Base-by-base conservation (phyloP, 2,888 invertebrate species). In the Acheta domesticus region DNA sequence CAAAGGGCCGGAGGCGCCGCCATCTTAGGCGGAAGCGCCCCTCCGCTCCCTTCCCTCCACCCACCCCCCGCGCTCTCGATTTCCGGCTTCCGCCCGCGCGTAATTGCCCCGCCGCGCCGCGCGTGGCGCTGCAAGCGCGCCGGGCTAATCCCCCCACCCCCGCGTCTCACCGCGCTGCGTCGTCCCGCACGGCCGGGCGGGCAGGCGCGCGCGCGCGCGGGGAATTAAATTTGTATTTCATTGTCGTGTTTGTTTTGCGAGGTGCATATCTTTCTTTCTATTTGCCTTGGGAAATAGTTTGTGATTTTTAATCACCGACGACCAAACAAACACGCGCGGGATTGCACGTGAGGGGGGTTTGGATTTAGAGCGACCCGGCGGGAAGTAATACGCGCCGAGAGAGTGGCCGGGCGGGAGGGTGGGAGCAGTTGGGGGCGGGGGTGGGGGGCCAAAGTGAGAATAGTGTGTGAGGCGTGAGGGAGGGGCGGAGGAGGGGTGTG, bases 211-310 rank as follows among this genome's bases (percentile, higher is more conserved):
- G 62, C 12, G 62, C 62, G 62, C 62, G 62, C n/a, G 62, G 12
- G 62, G 62, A 62, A 62, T 62, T 62, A 62, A 62, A 62, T 62
- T 62, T 62, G 62, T 62, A 62, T 62, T 62, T 62, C 62, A 62
- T 62, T 62, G 62, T 62, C n/a, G 62, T 62, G 62, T 62, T 62
- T 62, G n/a, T 62, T 62, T 62, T 62, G 14, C 62, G n/a, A n/a
- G 14, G 62, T 62, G 62, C 62, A 62, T n/a, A 62, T 62, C 14
- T 62, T 62, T 62, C n/a, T 62, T n/a, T 62, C 16, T 62, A 62
- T 62, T 62, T 62, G 62, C 62, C 16, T 62, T 62, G 62, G 11
- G 62, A 62, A 62, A 62, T 62, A 19, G 62, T 62, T 19, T 3
- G 62, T 12, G 62, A 62, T 62, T 62, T 62, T 62, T 62, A 62